These are phyloP conservation scores for Tachina lurida DNA, from an alignment of 2,888 invertebrate genomes.

Conservation along the genomic window DNA sequence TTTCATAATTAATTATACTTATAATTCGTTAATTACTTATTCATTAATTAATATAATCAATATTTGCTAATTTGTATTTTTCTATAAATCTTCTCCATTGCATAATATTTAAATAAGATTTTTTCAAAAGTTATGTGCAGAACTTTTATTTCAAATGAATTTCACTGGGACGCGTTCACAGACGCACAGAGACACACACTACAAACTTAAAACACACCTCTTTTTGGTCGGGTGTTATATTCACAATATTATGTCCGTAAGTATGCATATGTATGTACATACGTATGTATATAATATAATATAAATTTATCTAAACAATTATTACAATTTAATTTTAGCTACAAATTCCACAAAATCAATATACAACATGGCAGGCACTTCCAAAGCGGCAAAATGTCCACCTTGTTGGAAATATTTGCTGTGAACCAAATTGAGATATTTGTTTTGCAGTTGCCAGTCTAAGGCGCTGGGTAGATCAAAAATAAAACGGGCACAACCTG, in stretches of 20 bases:
- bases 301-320: not conserved
- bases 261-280: not conserved
- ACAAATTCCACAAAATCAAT: slow-evolving; percentile 87
- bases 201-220: no score
- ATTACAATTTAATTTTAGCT: slow-evolving; percentile 76
- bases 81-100: no score
- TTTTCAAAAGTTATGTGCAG: no score
- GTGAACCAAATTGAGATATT: slow-evolving; percentile 87
- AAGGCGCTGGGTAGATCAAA: slow-evolving; percentile 86
- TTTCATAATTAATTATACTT: no score
- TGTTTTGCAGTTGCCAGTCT: slow-evolving; percentile 85
- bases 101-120: no score
- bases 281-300: not conserved
- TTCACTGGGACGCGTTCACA: no score
- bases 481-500: slow-evolving; percentile 89
- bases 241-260: not conserved
- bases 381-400: slow-evolving; percentile 94
- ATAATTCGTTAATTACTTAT: no score
- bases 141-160: no score
- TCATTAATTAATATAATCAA: no score
- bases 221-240: no score
- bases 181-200: no score
- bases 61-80: no score
- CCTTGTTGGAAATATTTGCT: slow-evolving; percentile 87
- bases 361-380: slow-evolving; percentile 88